Evolutionary conservation across 1,140 invertebrate species (phyloP).

Genomic region (Leptinotarsa defecta): DNA sequence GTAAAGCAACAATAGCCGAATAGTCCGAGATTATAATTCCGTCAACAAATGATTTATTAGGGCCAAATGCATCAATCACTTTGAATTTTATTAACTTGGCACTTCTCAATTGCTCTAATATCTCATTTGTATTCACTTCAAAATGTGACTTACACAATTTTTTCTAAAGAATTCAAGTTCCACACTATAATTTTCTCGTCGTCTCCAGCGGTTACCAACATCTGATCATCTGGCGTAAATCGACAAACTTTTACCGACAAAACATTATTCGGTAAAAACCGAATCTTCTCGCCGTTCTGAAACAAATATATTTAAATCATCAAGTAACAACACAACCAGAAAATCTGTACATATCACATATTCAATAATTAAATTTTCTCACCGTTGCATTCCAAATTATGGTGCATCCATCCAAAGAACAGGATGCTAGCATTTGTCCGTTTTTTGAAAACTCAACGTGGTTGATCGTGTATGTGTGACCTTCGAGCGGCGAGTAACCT

Average conservation of each 20-base stretch:
- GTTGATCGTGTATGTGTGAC: slow-evolving; percentile 68
- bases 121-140: no score
- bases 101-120: no score
- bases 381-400: slow-evolving; percentile 70
- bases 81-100: no score
- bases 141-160: slow-evolving; percentile 54
- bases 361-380: slow-evolving; percentile 29
- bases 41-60: no score
- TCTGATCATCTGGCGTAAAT: slow-evolving; percentile 68
- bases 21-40: no score
- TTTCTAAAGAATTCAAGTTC: slow-evolving; percentile 63
- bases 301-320: slow-evolving; percentile 26
- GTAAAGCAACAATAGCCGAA: no score
- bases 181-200: slow-evolving; percentile 74
- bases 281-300: slow-evolving; percentile 51
- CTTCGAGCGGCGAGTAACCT: slow-evolving; percentile 59
- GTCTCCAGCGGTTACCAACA: slow-evolving; percentile 72
- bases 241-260: slow-evolving; percentile 60
- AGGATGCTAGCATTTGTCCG: slow-evolving; percentile 69
- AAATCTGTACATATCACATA: neutral
- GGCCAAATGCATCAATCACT: no score
- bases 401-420: slow-evolving; percentile 74
- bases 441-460: slow-evolving; percentile 69
- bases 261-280: slow-evolving; percentile 49
- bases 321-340: no score